Evolutionary conservation across 2,113 vertebrate genomes (phyloP), one percentile per base, ranked within the genome.

Genomic region (Cyanoliseus patagonus): DNA sequence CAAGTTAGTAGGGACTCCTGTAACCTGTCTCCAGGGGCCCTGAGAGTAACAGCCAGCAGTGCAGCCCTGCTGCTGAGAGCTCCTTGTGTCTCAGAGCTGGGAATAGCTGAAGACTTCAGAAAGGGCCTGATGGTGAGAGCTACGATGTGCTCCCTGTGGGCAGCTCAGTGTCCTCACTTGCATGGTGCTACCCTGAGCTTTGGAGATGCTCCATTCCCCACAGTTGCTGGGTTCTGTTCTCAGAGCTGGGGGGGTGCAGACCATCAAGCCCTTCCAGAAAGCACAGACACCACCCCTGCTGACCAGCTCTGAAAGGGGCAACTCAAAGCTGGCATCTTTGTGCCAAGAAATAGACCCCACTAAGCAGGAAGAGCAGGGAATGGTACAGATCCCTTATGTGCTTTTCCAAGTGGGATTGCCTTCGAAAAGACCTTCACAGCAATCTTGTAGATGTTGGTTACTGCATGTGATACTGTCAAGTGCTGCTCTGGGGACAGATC

Each of bases 1-100:
- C 75, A 97, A 95, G 99, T 99, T 82, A 96, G 98, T 61, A 3
- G 18, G n/a, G 19, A 8, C 62, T 35, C 18, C 3, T 2, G 31
- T 46, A 8, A 22, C 41, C 6, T 52, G 8, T 27, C 7, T 55
- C 17, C 30, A 15, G 10, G 49, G 46, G 17, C 41, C 68, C 22
- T 0, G 1, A 20, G 75, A 20, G 53, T 28, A 52, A 42, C 72
- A 55, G 14, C 23, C 51, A 83, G n/a, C 10, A 8, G 25, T 11
- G 11, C 23, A 22, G 6, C 13, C 14, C 61, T 35, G 25, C 77
- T 83, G 53, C 52, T 17, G 25, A 33, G 59, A 59, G 37, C 25
- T 68, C 47, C 37, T 53, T 12, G 13, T 53, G 33, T 27, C 39
- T 62, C 30, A 52, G 37, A 79, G 28, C 51, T 79, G 51, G 35